Evolutionary conservation across 2,888 invertebrate species (phyloP).

Genomic region (Shargacucullia verbasci): DNA sequence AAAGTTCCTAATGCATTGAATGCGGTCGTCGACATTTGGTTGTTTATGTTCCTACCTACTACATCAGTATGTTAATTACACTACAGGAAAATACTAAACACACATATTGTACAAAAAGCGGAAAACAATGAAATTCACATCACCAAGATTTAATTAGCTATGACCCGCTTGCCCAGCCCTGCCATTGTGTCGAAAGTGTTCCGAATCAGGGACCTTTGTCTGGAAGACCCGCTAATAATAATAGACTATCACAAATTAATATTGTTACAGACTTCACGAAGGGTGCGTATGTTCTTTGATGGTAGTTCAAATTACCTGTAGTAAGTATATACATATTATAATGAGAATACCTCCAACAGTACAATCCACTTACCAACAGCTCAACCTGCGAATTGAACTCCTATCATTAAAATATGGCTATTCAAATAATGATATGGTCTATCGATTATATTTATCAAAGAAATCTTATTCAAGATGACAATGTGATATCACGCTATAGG

Average conservation of each 20-base stretch:
- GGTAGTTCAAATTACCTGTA: neutral
- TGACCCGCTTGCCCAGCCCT: constrained; percentile 20
- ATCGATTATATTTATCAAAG: too few relatives aligned
- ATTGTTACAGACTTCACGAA: neutral
- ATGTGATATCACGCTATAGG: too few relatives aligned
- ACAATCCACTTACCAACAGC: too few relatives aligned
- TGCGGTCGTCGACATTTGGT: constrained; percentile 29
- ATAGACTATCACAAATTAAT: constrained; percentile 4
- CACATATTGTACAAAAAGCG: constrained; percentile 27
- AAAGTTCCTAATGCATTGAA: constrained; percentile 15
- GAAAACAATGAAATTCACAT: constrained; percentile 48
- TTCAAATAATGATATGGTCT: too few relatives aligned
- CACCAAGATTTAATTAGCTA: constrained; percentile 44
- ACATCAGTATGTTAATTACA: constrained; percentile 15
- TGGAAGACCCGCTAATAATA: constrained; percentile 8
- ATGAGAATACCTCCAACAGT: too few relatives aligned
- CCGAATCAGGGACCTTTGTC: constrained; percentile 25
- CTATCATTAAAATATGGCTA: too few relatives aligned
- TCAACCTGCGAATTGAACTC: too few relatives aligned
- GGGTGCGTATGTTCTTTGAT: neutral
- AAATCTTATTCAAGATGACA: too few relatives aligned
- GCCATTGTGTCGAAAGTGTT: constrained; percentile 35
- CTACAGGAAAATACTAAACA: constrained; percentile 29
- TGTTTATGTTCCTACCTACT: neutral
- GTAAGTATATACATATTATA: too few relatives aligned